These are phyloP conservation scores for Episyrphus balteatus DNA, from an alignment of 1,140 invertebrate species.

Conservation along the genomic window DNA sequence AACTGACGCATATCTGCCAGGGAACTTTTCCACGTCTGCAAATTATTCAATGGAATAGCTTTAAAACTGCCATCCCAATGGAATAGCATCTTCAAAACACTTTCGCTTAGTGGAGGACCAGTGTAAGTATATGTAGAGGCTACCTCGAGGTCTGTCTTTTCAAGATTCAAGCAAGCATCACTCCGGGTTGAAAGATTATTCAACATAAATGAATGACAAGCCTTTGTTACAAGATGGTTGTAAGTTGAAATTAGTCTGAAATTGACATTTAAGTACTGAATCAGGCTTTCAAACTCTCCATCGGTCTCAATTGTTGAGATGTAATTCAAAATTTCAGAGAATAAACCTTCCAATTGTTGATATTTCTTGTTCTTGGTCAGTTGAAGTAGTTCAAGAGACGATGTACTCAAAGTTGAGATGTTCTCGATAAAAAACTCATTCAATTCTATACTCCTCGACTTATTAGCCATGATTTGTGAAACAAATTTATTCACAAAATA, in stretches of 20 bases:
- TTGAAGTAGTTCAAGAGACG: conserved; percentile 17
- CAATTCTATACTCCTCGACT: neutral
- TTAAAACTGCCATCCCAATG: conserved; percentile 20
- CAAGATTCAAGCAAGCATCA: conserved; percentile 8
- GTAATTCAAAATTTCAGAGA: conserved; percentile 3
- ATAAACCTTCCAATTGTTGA: conserved; percentile 5
- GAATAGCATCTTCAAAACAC: conserved; percentile 15
- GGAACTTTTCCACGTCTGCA: conserved; percentile 19
- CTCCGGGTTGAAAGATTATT: conserved; percentile 19
- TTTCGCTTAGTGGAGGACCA: conserved; percentile 16
- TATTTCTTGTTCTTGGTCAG: conserved; percentile 6
- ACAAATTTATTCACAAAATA: conserved; percentile 7
- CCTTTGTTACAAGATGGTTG: conserved; percentile 12
- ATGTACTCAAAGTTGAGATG: conserved; percentile 13
- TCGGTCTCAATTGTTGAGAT: conserved; percentile 1
- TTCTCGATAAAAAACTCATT: conserved; percentile 18
- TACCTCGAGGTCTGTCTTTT: conserved; percentile 12
- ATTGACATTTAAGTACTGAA: conserved; percentile 12
- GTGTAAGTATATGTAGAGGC: conserved; percentile 16
- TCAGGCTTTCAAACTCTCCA: conserved; percentile 6
- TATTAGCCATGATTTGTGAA: neutral
- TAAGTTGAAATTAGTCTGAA: conserved; percentile 23
- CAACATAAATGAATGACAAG: conserved; percentile 15
- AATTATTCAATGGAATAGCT: conserved; percentile 20
- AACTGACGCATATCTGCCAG: conserved; percentile 19